Conservation (phyloP, 2,113 vertebrate species). For the Neolamprologus caudopunctatus region DNA sequence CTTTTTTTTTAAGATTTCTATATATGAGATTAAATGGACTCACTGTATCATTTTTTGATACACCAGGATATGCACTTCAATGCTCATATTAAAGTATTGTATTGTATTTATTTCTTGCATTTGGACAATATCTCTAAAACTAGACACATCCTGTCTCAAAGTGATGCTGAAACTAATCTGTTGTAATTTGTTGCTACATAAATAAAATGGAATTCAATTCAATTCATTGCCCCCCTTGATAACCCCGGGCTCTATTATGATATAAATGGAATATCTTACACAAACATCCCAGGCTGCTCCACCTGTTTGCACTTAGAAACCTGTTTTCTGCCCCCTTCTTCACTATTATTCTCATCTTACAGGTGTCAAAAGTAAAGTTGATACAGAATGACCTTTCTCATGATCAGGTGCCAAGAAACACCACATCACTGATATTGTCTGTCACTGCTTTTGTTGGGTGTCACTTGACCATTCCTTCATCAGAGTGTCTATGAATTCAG, state of each 20-base stretch:
- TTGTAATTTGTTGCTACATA: neutral
- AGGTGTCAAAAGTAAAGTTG: neutral
- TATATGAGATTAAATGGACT: neutral
- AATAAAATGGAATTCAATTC: neutral
- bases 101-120: neutral
- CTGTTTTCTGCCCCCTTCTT: neutral
- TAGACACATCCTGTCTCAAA: neutral
- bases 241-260: neutral
- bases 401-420: neutral
- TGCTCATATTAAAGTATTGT: neutral
- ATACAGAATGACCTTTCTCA: rapidly evolving
- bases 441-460: neutral
- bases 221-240: neutral
- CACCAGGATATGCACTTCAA: neutral
- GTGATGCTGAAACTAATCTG: neutral
- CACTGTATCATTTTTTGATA: neutral
- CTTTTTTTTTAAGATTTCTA: neutral
- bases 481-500: neutral
- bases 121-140: neutral
- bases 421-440: rapidly evolving
- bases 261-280: neutral
- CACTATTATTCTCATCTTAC: neutral
- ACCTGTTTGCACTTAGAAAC: neutral
- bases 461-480: neutral
- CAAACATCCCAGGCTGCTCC: neutral